Conservation (phyloP, 1,140 invertebrate species). For the Eriocheir sinensis region DNA sequence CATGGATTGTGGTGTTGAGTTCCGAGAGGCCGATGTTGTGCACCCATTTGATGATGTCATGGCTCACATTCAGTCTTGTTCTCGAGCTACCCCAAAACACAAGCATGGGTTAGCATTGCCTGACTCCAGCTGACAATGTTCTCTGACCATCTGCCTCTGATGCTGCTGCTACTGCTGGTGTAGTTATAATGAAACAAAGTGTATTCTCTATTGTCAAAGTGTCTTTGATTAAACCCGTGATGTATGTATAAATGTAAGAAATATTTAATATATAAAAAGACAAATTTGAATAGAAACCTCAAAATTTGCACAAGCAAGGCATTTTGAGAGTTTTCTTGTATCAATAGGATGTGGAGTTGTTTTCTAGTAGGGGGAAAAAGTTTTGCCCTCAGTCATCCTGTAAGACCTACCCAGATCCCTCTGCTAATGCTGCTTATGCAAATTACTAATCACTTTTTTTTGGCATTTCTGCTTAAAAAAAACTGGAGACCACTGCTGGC, state of each 20-base stretch:
- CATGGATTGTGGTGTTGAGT: slow-evolving; percentile 72
- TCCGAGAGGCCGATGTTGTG: slow-evolving; percentile 75
- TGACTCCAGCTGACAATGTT: slow-evolving; percentile 42
- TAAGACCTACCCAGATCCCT: background rate
- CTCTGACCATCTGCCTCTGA: slow-evolving; percentile 59
- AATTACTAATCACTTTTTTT: background rate
- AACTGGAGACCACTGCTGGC: background rate
- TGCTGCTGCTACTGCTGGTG: slow-evolving; percentile 64
- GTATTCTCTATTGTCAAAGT: slow-evolving; percentile 46
- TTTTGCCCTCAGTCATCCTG: background rate
- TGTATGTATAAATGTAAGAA: background rate
- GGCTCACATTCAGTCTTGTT: slow-evolving; percentile 51
- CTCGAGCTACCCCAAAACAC: slow-evolving; percentile 43
- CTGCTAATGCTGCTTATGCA: background rate
- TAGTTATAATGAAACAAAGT: slow-evolving; percentile 65
- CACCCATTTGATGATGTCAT: slow-evolving; percentile 74
- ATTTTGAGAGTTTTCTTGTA: too few relatives aligned
- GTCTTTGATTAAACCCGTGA: slow-evolving; percentile 62
- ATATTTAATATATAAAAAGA: too few relatives aligned
- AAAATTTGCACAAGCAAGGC: too few relatives aligned
- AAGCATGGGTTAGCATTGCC: slow-evolving; percentile 67
- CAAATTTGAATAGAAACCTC: too few relatives aligned
- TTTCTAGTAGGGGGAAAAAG: background rate
- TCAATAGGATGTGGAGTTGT: too few relatives aligned
- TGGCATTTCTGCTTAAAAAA: background rate